Evolutionary conservation across 2,797 vertebrate genomes (phyloP), one percentile per base, ranked within the genome.

Genomic region (Diceros bicornis): DNA sequence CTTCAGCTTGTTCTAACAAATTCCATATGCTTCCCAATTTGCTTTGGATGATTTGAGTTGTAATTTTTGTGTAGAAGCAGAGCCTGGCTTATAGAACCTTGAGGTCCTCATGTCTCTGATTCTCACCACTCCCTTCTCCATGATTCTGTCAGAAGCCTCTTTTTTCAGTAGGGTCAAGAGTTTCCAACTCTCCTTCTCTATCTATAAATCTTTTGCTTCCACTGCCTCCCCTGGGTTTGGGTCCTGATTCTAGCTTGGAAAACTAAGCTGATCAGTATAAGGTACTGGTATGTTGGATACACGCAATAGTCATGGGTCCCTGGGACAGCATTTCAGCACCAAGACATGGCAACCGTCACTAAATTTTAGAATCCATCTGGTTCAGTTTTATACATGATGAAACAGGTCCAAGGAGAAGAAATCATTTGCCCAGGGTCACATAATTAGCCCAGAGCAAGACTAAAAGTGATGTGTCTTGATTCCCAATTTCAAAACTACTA

Each of bases 1-100:
- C 88, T 94, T 93, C 74, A 71, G 77, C 69, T 90, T 78, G 11
- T 74, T 89, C 77, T 88, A 96, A 93, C 29, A 91, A 82, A 83
- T 84, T 87, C 50, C 79, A 90, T 50, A 69, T 89, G 64, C 41
- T 74, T 91, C 50, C n/a, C 50, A 44, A 47, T 91, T 97, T 92
- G 27, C 85, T 92, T 50, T 83, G 52, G 82, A 47, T 68, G 59
- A 79, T 57, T 9, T 37, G 68, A 69, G 14, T 44, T 44, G 6
- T 72, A 55, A 59, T 90, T 81, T 77, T 52, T 57, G 11, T 32
- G 61, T 37, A 23, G 74, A 94, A 16, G 55, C 64, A 78, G 32
- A 95, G 44, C 21, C 47, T 72, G 83, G 61, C 57, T 50, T 83
- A 41, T 5, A 79, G 74, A 78, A 69, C 27, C 7, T 29, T 44